Percentiles rank a stretch among this genome's conserved stretches.
These are phyloP conservation scores for Coreoperca whiteheadi DNA, from an alignment of 2,113 vertebrate genomes.

Conservation along the genomic window DNA sequence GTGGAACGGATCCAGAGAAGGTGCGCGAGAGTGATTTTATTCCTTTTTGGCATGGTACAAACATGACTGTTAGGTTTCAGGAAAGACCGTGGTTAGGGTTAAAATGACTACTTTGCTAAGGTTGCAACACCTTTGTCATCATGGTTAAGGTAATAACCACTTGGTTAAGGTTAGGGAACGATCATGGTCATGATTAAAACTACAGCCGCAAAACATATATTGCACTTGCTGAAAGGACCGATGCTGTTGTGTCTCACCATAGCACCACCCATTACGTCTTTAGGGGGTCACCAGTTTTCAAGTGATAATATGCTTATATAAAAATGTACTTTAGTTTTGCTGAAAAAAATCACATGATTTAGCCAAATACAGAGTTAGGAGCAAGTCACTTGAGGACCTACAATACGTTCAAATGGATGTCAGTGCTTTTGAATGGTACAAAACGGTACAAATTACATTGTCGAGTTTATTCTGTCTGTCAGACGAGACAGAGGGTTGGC, in stretches of 20 bases:
- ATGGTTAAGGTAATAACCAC: not conserved
- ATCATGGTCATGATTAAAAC: not conserved
- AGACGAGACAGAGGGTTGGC: too few species aligned
- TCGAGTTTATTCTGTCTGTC: not conserved
- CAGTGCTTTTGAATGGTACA: too few species aligned
- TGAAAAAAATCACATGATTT: not conserved
- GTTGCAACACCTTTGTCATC: not conserved
- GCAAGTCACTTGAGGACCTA: not conserved
- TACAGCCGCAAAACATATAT: too few species aligned
- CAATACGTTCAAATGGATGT: too few species aligned
- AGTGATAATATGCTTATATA: not conserved
- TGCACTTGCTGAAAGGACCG: not conserved
- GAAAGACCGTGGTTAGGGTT: not conserved
- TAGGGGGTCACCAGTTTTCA: too few species aligned
- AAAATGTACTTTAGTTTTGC: not conserved
- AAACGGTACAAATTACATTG: not conserved
- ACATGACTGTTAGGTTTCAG: too few species aligned
- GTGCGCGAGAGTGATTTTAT: too few species aligned
- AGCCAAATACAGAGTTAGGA: not conserved
- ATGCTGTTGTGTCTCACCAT: not conserved
- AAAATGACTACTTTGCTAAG: not conserved
- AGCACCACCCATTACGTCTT: too few species aligned
- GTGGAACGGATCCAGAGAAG: too few species aligned
- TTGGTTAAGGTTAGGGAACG: not conserved
- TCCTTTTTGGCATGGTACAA: too few species aligned